These are phyloP conservation scores for Orcinus orca DNA, from an alignment of 2,113 vertebrate genomes.

Conservation along the genomic window DNA sequence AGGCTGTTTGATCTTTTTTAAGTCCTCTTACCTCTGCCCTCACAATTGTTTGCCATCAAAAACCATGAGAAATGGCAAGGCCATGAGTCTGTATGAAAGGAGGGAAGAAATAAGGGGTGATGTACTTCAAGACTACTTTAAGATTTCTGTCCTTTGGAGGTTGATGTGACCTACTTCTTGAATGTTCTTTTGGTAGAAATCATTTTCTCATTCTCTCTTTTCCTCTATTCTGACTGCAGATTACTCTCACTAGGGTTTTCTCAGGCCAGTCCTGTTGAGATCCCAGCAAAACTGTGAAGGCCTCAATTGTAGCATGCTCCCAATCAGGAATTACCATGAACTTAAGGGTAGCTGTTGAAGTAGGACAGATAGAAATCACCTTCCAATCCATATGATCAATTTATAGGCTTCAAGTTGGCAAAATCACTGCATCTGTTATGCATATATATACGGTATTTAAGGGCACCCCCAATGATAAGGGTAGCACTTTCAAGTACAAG, in stretches of 20 bases:
- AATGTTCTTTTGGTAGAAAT: background rate
- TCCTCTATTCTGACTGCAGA: background rate
- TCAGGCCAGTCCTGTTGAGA: background rate
- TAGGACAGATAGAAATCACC: conserved; percentile 33
- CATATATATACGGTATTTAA: conserved; percentile 72
- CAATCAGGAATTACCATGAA: conserved; percentile 1
- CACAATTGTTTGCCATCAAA: background rate
- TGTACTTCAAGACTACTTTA: background rate
- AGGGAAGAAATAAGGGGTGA: background rate
- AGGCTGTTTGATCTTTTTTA: background rate
- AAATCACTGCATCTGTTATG: conserved; percentile 61
- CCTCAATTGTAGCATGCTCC: background rate
- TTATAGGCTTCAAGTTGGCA: conserved; percentile 3
- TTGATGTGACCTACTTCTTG: background rate
- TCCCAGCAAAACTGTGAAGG: background rate
- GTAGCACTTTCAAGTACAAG: conserved; percentile 14
- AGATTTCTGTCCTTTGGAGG: background rate
- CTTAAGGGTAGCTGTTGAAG: background rate
- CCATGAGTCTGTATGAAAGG: background rate
- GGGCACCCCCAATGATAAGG: background rate
- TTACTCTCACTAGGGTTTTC: background rate
- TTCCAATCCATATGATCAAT: background rate
- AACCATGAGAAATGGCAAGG: background rate
- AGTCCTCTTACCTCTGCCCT: background rate
- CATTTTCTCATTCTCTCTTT: background rate